Evolutionary conservation across 2,113 vertebrate genomes (phyloP).

Genomic region (Gadus macrocephalus): DNA sequence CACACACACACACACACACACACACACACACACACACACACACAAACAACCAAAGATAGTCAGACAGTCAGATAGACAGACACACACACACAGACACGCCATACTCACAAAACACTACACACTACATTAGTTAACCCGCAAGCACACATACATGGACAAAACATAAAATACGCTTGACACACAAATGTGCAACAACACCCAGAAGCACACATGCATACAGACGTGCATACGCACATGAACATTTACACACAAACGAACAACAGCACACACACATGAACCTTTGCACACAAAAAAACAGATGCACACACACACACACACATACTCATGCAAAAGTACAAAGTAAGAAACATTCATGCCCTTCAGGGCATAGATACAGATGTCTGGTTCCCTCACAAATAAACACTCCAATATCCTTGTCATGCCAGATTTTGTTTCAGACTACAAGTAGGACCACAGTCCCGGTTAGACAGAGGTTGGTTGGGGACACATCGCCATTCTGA

Average conservation of each 20-base stretch:
- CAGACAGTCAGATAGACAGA: not conserved
- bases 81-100: constrained; percentile 9
- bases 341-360: not conserved
- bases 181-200: too few species aligned
- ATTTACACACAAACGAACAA: too few species aligned
- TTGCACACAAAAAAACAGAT: too few species aligned
- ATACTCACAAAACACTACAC: not conserved
- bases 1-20: not conserved
- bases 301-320: too few species aligned
- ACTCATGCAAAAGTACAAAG: not conserved
- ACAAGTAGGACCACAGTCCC: too few species aligned
- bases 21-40: constrained; percentile 10
- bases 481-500: too few species aligned
- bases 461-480: too few species aligned
- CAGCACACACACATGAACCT: too few species aligned
- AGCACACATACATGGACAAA: not conserved
- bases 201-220: too few species aligned
- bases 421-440: not conserved
- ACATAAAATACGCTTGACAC: constrained; percentile 3
- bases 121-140: too few species aligned
- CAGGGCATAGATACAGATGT: not conserved
- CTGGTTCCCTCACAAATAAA: not conserved
- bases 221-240: too few species aligned
- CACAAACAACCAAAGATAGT: not conserved
- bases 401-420: not conserved